Evolutionary conservation across 2,113 vertebrate genomes (phyloP), one percentile per base, ranked within the genome.

Genomic region (Etheostoma spectabile): DNA sequence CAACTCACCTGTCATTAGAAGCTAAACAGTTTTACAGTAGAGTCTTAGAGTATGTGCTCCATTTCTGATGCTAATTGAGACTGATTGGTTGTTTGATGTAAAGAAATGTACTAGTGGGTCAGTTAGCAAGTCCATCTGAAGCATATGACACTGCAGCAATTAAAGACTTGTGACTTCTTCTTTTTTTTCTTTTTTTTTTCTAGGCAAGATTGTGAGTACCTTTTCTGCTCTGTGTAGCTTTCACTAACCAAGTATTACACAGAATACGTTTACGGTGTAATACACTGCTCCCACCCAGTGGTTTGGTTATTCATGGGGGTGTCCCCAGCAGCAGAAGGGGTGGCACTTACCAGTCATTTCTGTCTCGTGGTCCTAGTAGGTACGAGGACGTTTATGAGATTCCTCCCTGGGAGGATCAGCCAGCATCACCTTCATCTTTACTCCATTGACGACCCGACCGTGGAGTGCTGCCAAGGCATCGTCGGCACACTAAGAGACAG

Each of bases 391-490:
- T 79, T 99, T 99, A 82, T 97, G 98, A 1, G 98, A 96, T 57
- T 99, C 97, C 85, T 99, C 98, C 8, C 96, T 93, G 38, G 97
- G 97, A 0, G 97, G 97, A 85, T 99, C 97, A 6, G 98, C 98
- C 84, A 98, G 60, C 96, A 97, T 97, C 83, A 99, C 97, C 90
- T 99, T 99, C 89, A 99, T 95, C 87, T 96, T 97, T 15, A 99
- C 96, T 0, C 97, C 97, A 2, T 99, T 99, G 27, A 99, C 95
- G 14, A 96, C 93, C 75, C 95, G 97, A 1, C 97, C 96, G 60
- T 99, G 97, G 10, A 99, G 92, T 0, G 91, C 91, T 0, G 95
- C 94, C 93, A 99, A 96, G 72, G 98, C 98, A 2, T 99, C 97
- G 0, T 96, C 96, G 8, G 98, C 97, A 52, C 96, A 96, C 93